Conservation (phyloP, 92 coral and sea anemone genomes). For the Paragorgia papillata region DNA sequence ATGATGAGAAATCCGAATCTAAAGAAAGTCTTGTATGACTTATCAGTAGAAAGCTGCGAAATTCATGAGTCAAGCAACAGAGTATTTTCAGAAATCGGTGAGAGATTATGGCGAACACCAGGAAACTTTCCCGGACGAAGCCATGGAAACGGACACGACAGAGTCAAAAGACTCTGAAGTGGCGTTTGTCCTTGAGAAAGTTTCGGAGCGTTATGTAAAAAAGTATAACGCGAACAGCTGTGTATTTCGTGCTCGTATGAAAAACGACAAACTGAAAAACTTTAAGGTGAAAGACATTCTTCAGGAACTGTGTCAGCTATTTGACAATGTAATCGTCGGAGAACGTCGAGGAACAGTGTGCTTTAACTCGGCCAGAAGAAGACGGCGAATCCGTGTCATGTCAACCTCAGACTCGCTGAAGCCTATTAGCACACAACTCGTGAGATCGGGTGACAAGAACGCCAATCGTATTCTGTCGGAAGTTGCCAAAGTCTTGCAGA, state of each 20-base stretch:
- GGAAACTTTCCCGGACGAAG: not conserved
- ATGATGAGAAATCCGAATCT: not conserved
- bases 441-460: not conserved
- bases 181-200: not conserved
- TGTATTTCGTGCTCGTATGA: not conserved
- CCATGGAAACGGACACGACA: not conserved
- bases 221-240: not conserved
- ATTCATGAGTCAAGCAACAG: not conserved
- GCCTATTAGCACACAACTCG: not conserved
- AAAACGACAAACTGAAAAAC: not conserved
- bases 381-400: not conserved
- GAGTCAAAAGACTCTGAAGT: not conserved
- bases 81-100: not conserved
- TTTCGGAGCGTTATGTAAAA: not conserved
- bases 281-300: not conserved
- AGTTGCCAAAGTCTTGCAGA: not conserved
- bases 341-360: not conserved
- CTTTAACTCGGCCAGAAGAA: not conserved
- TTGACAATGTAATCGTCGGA: not conserved
- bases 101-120: not conserved
- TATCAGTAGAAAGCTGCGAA: not conserved
- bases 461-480: slow-evolving; percentile 2
- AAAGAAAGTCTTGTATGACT: not conserved
- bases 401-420: not conserved
- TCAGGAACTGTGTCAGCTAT: not conserved